These are phyloP conservation scores for Orius insidiosus DNA, from an alignment of 1,140 invertebrate species.

Conservation along the genomic window DNA sequence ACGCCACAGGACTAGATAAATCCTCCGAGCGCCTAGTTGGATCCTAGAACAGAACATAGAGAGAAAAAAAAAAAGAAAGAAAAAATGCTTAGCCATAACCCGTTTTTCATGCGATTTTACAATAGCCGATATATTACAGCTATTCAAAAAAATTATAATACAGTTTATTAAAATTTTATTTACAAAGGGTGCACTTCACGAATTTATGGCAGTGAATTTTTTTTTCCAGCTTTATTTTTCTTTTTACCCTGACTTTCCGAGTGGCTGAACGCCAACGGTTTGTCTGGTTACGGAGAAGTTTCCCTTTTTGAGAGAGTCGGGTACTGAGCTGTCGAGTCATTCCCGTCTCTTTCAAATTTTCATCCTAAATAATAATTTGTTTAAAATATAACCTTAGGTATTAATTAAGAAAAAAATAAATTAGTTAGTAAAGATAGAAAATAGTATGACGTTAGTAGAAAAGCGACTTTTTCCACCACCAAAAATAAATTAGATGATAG, in stretches of 20 bases:
- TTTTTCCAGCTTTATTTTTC: background rate
- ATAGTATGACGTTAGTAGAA: background rate
- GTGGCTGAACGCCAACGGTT: constrained; percentile 41
- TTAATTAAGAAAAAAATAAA: background rate
- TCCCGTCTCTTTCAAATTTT: constrained; percentile 20
- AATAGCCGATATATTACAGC: constrained; percentile 1
- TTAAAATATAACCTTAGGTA: background rate
- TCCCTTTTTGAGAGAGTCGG: constrained; percentile 21
- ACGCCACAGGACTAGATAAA: constrained; percentile 4
- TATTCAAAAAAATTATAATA: background rate
- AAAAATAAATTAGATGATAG: background rate
- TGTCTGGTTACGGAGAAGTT: constrained; percentile 22
- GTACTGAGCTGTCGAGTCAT: constrained; percentile 22
- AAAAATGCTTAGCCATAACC: constrained; percentile 1
- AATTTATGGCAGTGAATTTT: too few relatives aligned
- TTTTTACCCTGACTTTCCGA: constrained; percentile 45
- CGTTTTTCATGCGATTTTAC: background rate
- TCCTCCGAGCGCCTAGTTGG: background rate
- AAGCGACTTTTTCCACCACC: background rate
- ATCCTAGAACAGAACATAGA: constrained; percentile 16
- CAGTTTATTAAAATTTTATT: background rate
- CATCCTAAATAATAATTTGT: constrained; percentile 17
- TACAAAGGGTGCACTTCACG: background rate
- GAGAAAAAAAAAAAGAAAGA: constrained; percentile 6
- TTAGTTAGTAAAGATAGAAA: background rate